phyloP scores from a whole-genome alignment of 1,140 invertebrate species.

The Pararge aegeria region DNA sequence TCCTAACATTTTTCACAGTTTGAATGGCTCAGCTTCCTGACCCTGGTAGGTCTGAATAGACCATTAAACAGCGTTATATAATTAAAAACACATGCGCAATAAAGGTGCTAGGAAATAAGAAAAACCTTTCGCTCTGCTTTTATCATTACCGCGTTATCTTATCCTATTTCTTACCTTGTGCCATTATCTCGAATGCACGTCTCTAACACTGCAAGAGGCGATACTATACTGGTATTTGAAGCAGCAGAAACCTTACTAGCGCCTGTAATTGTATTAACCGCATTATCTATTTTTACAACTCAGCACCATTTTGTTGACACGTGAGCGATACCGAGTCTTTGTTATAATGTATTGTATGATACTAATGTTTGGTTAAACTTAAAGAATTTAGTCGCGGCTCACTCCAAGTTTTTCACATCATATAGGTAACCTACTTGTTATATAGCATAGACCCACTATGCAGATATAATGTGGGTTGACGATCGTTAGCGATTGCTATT shows the following conservation, averaged over 20 bases:
- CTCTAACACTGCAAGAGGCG: conserved; percentile 15
- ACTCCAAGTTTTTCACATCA: no score
- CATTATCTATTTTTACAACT: conserved; percentile 44
- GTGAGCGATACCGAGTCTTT: neutral
- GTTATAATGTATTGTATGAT: neutral
- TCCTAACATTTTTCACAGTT: no score
- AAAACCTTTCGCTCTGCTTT: conserved; percentile 9
- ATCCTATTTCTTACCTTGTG: conserved; percentile 27
- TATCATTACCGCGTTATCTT: conserved; percentile 21
- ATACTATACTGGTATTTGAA: conserved; percentile 35
- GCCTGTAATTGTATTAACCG: conserved; percentile 48
- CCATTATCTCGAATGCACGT: conserved; percentile 25
- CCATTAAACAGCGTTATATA: no score
- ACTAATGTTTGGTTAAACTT: neutral
- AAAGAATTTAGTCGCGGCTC: neutral
- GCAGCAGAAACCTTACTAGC: conserved; percentile 38
- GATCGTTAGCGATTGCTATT: no score
- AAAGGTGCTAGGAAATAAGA: neutral
- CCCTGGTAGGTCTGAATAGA: no score
- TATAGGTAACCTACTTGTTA: no score
- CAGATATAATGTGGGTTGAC: no score
- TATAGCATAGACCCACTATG: no score
- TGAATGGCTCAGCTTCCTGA: no score
- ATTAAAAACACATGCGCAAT: neutral
- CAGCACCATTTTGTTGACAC: conserved; percentile 23